Base-by-base conservation (phyloP, 1,140 invertebrate genomes). In the Apis florea region DNA sequence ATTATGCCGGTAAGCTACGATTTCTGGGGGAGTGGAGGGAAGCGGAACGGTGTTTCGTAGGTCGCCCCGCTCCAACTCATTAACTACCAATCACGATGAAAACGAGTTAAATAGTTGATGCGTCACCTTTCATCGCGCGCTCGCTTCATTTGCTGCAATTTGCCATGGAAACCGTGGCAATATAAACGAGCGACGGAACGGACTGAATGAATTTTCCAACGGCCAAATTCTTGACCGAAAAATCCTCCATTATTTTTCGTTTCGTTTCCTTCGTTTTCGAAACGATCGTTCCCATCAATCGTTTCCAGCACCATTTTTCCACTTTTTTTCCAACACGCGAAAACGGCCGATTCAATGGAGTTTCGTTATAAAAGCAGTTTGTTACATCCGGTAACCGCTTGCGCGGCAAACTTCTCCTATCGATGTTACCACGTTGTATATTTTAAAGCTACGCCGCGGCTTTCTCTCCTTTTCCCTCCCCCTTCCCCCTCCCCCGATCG, bases 1-100 rank as follows among this genome's bases (percentile, higher is more conserved):
- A 76, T 66, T 40, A 40, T 40, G 12, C 19, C 26, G 47, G 54
- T 40, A 66, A 66, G 51, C 74, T 67, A 40, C 63, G 61, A 76
- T 76, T 76, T 77, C 61, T 67, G 63, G 53, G 53, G 24, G 63
- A 40, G 4, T 4, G 5, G 31, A 5, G 2, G 31, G 5, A 40
- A 40, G 31, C 51, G 15, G 10, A 67, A 58, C 31, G 51, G 4
- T 77, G 74, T 66, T 76, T 66, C 74, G 61, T 76, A 21, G 73
- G 61, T n/a, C 5, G 21, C 63, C 5, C 8, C 51, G 19, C 9
- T 12, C 63, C 58, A 77, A 77, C 63, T 77, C 63, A 67, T 77
- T 77, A 77, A 66, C 74, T 51, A 77, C 26, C 74, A 77, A 77
- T 67, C 74, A 77, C 74, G 63, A 26, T 26, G 21, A 77, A 67